These are phyloP conservation scores for Campaea margaritaria DNA, from an alignment of 2,888 invertebrate species.

Conservation along the genomic window DNA sequence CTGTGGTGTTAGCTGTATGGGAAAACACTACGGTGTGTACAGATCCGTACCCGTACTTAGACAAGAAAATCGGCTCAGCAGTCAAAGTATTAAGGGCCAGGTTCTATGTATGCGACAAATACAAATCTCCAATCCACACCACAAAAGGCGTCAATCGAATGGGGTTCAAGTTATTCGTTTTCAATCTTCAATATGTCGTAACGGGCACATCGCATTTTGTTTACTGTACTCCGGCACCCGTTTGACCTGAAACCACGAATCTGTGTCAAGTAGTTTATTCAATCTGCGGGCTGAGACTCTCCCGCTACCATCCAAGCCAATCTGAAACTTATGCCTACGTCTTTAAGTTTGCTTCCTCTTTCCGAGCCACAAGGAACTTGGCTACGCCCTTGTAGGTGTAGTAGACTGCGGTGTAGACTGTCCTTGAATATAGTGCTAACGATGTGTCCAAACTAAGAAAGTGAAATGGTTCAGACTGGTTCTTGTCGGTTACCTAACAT, in stretches of 20 bases:
- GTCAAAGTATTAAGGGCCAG: too few relatives aligned
- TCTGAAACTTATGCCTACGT: slow-evolving; percentile 51
- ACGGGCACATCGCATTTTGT: slow-evolving; percentile 68
- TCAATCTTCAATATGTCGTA: slow-evolving; percentile 70
- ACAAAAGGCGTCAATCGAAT: slow-evolving; percentile 22
- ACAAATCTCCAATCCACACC: neutral
- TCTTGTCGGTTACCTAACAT: slow-evolving; percentile 10
- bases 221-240: slow-evolving; percentile 70
- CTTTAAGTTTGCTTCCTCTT: slow-evolving; percentile 57
- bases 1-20: too few relatives aligned
- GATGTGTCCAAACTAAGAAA: slow-evolving; percentile 55
- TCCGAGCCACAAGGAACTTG: slow-evolving; percentile 51
- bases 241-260: slow-evolving; percentile 83
- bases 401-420: too few relatives aligned
- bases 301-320: slow-evolving; percentile 52
- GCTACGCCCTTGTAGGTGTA: slow-evolving; percentile 71
- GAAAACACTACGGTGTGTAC: too few relatives aligned
- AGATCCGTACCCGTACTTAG: too few relatives aligned
- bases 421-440: slow-evolving; percentile 76
- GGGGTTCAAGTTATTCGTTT: slow-evolving; percentile 46
- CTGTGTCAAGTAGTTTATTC: slow-evolving; percentile 86
- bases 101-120: too few relatives aligned
- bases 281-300: slow-evolving; percentile 76
- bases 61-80: too few relatives aligned
- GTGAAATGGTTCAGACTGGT: slow-evolving; percentile 44